These are phyloP conservation scores for Troglohyphantes excavatus DNA, from an alignment of 2,888 invertebrate species.

Conservation along the genomic window DNA sequence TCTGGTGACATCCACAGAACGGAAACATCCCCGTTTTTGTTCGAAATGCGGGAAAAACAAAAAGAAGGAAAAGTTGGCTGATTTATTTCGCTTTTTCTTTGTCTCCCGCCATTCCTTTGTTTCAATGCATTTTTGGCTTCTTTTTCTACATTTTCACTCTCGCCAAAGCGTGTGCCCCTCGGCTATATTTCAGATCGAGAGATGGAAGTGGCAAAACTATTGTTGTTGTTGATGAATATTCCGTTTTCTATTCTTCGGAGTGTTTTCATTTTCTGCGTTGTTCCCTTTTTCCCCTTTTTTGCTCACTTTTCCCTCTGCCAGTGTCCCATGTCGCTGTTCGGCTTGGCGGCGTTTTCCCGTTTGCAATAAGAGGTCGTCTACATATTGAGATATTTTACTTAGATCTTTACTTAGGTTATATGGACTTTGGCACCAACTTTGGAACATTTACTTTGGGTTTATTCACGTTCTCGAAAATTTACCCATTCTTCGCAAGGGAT, in stretches of 20 bases:
- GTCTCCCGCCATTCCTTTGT: constrained; percentile 50
- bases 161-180: background rate
- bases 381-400: background rate
- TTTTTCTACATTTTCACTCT: constrained; percentile 40
- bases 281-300: background rate
- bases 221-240: constrained; percentile 74
- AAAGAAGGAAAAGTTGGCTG: constrained; percentile 37
- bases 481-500: too few relatives aligned
- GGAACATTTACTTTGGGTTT: background rate
- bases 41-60: background rate
- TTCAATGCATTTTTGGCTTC: background rate
- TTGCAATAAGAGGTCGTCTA: background rate
- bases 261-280: constrained; percentile 43
- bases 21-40: constrained; percentile 26
- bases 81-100: constrained; percentile 64
- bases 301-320: background rate
- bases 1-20: constrained; percentile 51
- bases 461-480: too few relatives aligned
- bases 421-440: too few relatives aligned
- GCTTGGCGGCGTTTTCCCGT: constrained; percentile 5
- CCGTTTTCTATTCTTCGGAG: constrained; percentile 71
- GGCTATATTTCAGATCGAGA: constrained; percentile 53
- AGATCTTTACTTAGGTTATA: too few relatives aligned
- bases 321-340: background rate
- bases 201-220: constrained; percentile 70